These are phyloP conservation scores for Hemithea aestivaria DNA, from an alignment of 2,888 invertebrate genomes.

Conservation along the genomic window DNA sequence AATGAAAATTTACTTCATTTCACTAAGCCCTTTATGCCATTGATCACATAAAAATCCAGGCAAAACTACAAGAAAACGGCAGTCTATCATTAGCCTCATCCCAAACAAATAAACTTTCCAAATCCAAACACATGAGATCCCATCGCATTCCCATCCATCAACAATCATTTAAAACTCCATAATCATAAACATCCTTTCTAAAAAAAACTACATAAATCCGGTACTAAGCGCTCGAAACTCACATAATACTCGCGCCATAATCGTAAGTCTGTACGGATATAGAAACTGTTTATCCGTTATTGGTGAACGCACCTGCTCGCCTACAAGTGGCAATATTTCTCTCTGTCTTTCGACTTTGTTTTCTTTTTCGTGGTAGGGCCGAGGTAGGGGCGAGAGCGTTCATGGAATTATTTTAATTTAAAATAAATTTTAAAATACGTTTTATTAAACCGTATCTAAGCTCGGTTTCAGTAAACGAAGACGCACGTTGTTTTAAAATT, in stretches of 20 bases:
- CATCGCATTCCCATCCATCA: conserved; percentile 11
- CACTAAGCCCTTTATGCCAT: too few relatives aligned
- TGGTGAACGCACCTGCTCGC: conserved; percentile 56
- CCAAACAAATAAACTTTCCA: neutral
- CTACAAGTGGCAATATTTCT: conserved; percentile 55
- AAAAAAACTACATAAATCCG: conserved; percentile 24
- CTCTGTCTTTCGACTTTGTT: conserved; percentile 31
- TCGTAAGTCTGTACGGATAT: conserved; percentile 26
- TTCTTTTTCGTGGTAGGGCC: conserved; percentile 17
- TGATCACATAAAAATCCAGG: too few relatives aligned
- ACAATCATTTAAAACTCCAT: conserved; percentile 1
- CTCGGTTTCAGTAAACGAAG: too few relatives aligned
- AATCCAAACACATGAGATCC: neutral
- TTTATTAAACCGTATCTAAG: too few relatives aligned
- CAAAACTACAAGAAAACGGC: too few relatives aligned
- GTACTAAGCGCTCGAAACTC: conserved; percentile 23
- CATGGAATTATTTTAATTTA: neutral
- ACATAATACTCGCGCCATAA: conserved; percentile 19
- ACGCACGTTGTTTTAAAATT: too few relatives aligned
- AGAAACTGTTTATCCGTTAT: conserved; percentile 41
- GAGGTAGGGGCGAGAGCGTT: conserved; percentile 9
- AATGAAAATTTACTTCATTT: too few relatives aligned
- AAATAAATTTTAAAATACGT: too few relatives aligned
- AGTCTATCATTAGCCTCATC: too few relatives aligned
- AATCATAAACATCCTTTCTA: conserved; percentile 22